Percentiles rank a stretch among this genome's conserved stretches.
These are phyloP conservation scores for Chaetodon trifasciatus DNA, from an alignment of 2,797 vertebrate species.

Conservation along the genomic window DNA sequence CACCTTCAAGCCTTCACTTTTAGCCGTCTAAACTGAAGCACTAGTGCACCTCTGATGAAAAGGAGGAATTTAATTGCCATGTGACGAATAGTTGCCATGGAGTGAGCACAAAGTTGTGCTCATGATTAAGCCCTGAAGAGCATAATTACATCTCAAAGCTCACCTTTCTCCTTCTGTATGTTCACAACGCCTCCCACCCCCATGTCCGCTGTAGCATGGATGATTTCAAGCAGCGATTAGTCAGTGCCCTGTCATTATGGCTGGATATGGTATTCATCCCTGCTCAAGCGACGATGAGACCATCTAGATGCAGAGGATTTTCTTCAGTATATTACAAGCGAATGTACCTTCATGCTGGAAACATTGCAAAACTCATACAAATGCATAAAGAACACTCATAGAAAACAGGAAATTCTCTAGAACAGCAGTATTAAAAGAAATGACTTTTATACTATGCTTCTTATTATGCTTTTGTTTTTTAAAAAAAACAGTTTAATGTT, in stretches of 20 bases:
- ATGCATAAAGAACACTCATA: background rate
- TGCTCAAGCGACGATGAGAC: constrained; percentile 1
- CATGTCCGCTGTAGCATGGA: constrained; percentile 45
- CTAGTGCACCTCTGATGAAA: constrained; percentile 64
- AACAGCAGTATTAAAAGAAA: constrained; percentile 3
- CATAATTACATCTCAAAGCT: constrained; percentile 78
- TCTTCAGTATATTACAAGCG: background rate
- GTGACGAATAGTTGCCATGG: constrained; percentile 76
- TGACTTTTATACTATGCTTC: background rate
- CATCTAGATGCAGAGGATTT: constrained; percentile 3
- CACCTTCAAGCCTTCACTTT: constrained; percentile 66
- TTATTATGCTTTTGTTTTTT: background rate
- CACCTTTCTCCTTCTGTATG: constrained; percentile 69
- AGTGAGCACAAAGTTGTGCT: constrained; percentile 51
- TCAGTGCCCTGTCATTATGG: constrained; percentile 51
- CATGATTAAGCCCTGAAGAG: constrained; percentile 70
- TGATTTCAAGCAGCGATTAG: constrained; percentile 51
- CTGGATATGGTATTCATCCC: constrained; percentile 10
- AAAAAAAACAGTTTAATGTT: background rate
- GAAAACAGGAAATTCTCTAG: background rate
- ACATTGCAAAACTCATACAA: constrained; percentile 1
- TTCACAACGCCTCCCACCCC: constrained; percentile 51
- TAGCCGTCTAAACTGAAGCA: constrained; percentile 54
- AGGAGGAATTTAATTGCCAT: constrained; percentile 76
- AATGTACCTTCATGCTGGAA: background rate